Conservation (phyloP, 2,888 invertebrate species). For the Pyrochroa serraticornis region DNA sequence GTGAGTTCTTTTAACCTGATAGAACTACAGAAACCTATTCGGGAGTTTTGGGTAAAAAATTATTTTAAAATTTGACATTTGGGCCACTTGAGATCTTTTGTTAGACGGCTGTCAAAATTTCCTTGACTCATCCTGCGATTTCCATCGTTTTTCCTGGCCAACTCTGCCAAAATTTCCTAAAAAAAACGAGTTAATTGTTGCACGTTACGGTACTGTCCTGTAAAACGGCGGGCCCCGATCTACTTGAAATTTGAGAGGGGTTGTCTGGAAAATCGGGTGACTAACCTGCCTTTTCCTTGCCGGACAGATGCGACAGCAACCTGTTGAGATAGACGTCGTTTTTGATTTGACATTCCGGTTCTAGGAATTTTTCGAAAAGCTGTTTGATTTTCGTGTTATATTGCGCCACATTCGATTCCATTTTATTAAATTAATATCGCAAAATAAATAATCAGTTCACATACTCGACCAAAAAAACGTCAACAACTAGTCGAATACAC, state of each 20-base stretch:
- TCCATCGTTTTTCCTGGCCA: no score
- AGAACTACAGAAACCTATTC: no score
- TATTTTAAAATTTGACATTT: no score
- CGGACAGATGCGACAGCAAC: constrained; percentile 66
- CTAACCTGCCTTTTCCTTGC: constrained; percentile 59
- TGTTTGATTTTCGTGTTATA: constrained; percentile 62
- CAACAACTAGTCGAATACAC: no score
- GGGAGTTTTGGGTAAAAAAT: no score
- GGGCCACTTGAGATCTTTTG: background rate
- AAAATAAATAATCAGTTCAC: constrained; percentile 5
- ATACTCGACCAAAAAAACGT: no score
- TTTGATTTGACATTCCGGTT: constrained; percentile 64
- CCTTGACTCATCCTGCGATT: background rate
- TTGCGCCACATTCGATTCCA: constrained; percentile 42
- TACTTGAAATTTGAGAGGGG: no score
- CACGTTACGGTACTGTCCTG: no score
- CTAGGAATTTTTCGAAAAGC: constrained; percentile 64
- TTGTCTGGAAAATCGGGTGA: constrained; percentile 16
- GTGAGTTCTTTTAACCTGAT: no score
- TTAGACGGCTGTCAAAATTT: background rate
- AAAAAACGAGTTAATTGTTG: background rate
- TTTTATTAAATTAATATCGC: constrained; percentile 24
- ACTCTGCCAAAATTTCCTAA: background rate
- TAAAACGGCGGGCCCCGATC: no score
- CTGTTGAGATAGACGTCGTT: constrained; percentile 71